These are phyloP conservation scores for Platerodrilus igneus DNA, from an alignment of 2,888 invertebrate genomes.

Conservation along the genomic window DNA sequence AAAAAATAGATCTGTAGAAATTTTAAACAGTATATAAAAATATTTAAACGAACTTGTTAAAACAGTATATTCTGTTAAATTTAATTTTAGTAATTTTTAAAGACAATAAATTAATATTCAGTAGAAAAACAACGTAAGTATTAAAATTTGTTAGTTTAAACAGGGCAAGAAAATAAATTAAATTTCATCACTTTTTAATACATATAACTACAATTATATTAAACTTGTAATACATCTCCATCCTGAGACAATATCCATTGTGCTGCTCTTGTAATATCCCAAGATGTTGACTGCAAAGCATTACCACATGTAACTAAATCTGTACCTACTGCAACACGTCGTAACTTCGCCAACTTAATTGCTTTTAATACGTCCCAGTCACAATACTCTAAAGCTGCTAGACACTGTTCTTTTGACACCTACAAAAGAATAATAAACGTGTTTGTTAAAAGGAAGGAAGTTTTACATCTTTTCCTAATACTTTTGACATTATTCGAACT, in stretches of 20 bases:
- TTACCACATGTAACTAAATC: constrained; percentile 47
- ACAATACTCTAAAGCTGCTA: constrained; percentile 74
- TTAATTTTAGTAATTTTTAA: too few species aligned
- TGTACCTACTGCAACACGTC: constrained; percentile 46
- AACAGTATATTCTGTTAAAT: too few species aligned
- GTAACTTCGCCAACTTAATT: constrained; percentile 73
- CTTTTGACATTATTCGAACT: constrained; percentile 87
- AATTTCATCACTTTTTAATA: constrained; percentile 17
- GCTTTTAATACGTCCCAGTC: constrained; percentile 88
- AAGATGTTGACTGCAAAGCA: constrained; percentile 58
- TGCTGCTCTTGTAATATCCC: constrained; percentile 66
- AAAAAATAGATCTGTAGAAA: too few species aligned
- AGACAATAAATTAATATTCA: constrained; percentile 20
- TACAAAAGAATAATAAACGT: constrained; percentile 37
- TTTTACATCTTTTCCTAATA: constrained; percentile 67
- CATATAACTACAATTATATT: constrained; percentile 11
- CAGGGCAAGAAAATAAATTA: constrained; percentile 20
- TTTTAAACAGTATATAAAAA: too few species aligned
- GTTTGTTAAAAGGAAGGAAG: background rate
- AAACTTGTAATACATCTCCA: constrained; percentile 24
- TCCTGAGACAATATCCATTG: constrained; percentile 54
- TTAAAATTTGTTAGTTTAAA: constrained; percentile 15
- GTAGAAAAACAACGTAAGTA: constrained; percentile 12
- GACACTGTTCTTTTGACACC: constrained; percentile 70
- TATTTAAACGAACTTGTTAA: too few species aligned